phyloP scores from a whole-genome alignment of 92 coral and sea anemone species.

The Epizoanthus scotinus region DNA sequence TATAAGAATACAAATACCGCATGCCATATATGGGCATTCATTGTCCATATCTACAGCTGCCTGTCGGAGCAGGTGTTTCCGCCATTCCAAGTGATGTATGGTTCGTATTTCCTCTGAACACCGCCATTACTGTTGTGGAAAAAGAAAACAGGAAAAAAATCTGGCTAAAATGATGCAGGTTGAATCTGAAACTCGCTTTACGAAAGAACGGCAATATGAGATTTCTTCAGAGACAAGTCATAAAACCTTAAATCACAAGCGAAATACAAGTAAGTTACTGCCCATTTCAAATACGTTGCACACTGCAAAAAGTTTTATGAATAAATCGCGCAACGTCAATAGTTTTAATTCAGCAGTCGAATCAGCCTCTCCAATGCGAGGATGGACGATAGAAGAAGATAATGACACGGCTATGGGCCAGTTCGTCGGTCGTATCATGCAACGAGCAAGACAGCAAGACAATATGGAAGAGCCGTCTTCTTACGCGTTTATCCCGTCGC shows the following conservation, averaged over 20 bases:
- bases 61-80: not conserved
- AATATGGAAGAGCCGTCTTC: not conserved
- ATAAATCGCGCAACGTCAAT: not conserved
- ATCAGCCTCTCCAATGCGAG: constrained; percentile 17
- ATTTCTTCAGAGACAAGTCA: not conserved
- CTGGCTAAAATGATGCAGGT: not conserved
- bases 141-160: not conserved
- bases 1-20: not conserved
- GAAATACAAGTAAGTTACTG: not conserved
- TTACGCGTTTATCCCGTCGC: constrained; percentile 51
- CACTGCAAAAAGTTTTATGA: not conserved
- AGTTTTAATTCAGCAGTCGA: not conserved
- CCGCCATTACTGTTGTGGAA: not conserved
- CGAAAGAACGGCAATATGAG: not conserved
- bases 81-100: not conserved
- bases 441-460: constrained; percentile 18
- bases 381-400: constrained; percentile 37
- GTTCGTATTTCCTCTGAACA: not conserved
- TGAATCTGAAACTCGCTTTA: not conserved
- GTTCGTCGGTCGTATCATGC: not conserved
- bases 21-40: constrained; percentile 6
- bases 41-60: constrained; percentile 1
- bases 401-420: not conserved
- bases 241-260: constrained; percentile 1
- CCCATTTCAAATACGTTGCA: not conserved